Base-by-base conservation (phyloP, 2,797 vertebrate genomes). In the Gastrophryne carolinensis region DNA sequence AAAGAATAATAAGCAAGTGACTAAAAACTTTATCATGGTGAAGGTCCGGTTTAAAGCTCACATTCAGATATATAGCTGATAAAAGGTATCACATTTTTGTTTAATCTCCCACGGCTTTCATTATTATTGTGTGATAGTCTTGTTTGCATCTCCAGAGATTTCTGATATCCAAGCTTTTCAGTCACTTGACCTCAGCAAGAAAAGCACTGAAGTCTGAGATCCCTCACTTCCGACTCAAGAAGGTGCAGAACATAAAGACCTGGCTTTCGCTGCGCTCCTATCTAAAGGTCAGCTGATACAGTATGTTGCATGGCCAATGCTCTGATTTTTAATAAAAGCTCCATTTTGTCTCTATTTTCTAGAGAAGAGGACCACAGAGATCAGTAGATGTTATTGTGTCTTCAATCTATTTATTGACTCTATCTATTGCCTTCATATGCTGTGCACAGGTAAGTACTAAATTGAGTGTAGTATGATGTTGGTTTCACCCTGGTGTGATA, bases 161-260 rank as follows among this genome's bases (percentile, higher is more conserved):
- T 82, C 86, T 99, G 84, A 97, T 98, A 83, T 95, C 98, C 57
- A 99, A 99, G 82, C 93, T 95, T 79, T 99, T 99, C 76, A 97
- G 95, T 84, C 97, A 98, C 85, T 89, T 99, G 57, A 99, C 98
- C 0, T 99, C 98, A 54, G 98, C 95, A 71, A 94, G 98, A 73
- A 98, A 98, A 86, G 98, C 98, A 85, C 96, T 93, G 85, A 99
- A 98, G 82, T 99, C 96, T 0, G 95, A 98, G 90, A 94, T 99
- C 80, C 98, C 98, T 84, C 98, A 99, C 81, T 99, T 99, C 79
- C 89, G 98, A 68, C 93, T 99, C 83, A 99, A 99, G 87, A 99
- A 99, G 80, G 95, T 99, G 71, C 94, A 98, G 86, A 99, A 99
- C 88, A 98, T 99, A 82, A 99, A 98, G 89, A 99, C 99, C 88